Evolutionary conservation across 2,888 invertebrate species (phyloP).

Genomic region (Scotopteryx bipunctaria): DNA sequence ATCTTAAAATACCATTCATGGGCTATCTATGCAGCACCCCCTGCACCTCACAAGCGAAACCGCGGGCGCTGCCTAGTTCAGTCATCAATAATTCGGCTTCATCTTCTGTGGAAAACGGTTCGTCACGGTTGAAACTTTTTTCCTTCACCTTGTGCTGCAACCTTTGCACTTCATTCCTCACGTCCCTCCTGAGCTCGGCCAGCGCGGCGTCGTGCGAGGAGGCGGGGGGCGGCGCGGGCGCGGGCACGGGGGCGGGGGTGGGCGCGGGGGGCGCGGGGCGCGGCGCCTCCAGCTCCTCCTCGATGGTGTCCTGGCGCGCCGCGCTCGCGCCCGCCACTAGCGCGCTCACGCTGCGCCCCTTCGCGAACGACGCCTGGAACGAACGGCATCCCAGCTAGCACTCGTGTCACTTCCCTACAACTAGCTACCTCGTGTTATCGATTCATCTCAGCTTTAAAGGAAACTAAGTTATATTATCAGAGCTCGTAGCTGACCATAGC

Average conservation of each 20-base stretch:
- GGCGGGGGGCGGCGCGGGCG: conserved; percentile 49
- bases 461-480: too few species aligned
- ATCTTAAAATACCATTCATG: too few species aligned
- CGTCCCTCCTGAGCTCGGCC: conserved; percentile 74
- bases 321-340: conserved; percentile 70
- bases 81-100: too few species aligned
- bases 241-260: conserved; percentile 44
- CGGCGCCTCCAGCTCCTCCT: conserved; percentile 86
- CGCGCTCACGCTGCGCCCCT: conserved; percentile 64
- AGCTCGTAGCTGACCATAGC: too few species aligned
- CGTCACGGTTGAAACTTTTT: too few species aligned
- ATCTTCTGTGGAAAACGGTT: too few species aligned
- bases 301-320: conserved; percentile 90
- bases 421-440: conserved; percentile 20
- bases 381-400: too few species aligned
- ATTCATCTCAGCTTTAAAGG: too few species aligned
- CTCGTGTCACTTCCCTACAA: too few species aligned
- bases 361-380: conserved; percentile 63
- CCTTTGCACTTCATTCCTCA: conserved; percentile 70
- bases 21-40: too few species aligned
- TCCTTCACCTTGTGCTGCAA: conserved; percentile 72
- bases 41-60: too few species aligned
- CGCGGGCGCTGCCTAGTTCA: too few species aligned
- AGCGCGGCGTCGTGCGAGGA: conserved; percentile 81
- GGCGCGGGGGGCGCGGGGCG: conserved; percentile 44